phyloP scores from a whole-genome alignment of 2,113 vertebrate genomes.

The Labeo catla region DNA sequence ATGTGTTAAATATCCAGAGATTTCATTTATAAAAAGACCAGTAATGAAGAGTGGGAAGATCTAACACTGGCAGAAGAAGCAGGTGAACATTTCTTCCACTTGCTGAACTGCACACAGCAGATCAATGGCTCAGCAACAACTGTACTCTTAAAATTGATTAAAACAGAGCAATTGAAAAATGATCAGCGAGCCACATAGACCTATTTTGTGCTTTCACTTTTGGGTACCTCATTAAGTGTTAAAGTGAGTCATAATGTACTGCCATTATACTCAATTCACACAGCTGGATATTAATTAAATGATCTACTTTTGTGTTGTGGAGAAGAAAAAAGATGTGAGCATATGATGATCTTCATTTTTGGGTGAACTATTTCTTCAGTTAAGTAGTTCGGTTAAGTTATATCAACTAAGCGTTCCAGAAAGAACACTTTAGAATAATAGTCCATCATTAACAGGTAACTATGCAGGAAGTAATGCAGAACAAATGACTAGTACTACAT shows the following conservation, averaged over 20 bases:
- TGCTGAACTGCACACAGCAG: not conserved
- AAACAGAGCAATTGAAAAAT: not conserved
- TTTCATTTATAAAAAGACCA: not conserved
- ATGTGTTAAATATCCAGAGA: not conserved
- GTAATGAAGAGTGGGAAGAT: not conserved
- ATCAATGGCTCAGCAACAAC: not conserved
- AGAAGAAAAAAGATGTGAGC: not conserved
- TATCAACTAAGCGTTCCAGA: not conserved
- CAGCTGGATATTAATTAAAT: not conserved
- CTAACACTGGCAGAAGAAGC: not conserved
- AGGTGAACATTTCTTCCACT: not conserved
- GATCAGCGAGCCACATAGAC: not conserved
- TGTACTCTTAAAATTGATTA: not conserved
- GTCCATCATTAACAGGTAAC: not conserved
- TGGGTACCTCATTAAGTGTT: not conserved
- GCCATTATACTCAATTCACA: not conserved
- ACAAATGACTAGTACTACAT: not conserved
- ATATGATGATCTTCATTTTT: not conserved
- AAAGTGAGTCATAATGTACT: not conserved
- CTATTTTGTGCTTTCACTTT: not conserved
- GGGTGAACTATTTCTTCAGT: not conserved
- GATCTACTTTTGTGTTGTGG: not conserved
- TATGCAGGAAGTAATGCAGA: not conserved
- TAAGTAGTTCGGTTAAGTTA: not conserved
- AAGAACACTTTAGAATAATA: not conserved